Base-by-base conservation (phyloP, 2,888 invertebrate species). In the Eristalis intricaria region DNA sequence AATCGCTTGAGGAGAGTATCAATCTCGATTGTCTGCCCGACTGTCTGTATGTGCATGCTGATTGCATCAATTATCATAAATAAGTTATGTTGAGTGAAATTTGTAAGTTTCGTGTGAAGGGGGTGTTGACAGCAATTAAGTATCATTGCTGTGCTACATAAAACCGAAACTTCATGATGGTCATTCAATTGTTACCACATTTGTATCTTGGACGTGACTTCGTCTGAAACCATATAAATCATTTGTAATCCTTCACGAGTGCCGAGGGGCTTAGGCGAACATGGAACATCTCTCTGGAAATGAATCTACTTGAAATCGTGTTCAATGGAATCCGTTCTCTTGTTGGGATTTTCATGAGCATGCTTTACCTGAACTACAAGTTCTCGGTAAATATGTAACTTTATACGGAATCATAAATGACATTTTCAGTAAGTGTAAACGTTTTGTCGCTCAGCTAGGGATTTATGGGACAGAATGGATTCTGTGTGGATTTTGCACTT, bases 51-150 rank as follows among this genome's bases (percentile, higher is more conserved):
- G 60, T 61, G 58, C 68, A 66, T 73, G 58, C 71, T 60, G 71
- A 73, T 79, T 73, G 73, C 60, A 60, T 73, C 79, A 73, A 73
- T 79, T 73, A 79, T 60, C 73, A 73, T 79, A 79, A 79, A 40
- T 73, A 73, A 66, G 58, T 79, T 79, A 43, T 79, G 78, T 32
- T 65, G 58, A 71, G 73, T 73, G 79, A 73, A 73, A 61, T 43
- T 61, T 29, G 23, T 19, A 8, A 19, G 50, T 8, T 8, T 19
- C 50, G 19, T 19, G 50, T 50, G 19, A 19, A 19, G 8, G 50
- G 50, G 19, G 10, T 50, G 50, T 50, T 66, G 40, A 66, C 58
- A 32, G 19, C 19, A 58, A 32, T 58, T 58, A 60, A 66, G 65
- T 66, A 38, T 26, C 40, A 56, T 50, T 40, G 26, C 29, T n/a